These are phyloP conservation scores for Ceratosolen fusciceps DNA, from an alignment of 1,140 invertebrate species.

Conservation along the genomic window DNA sequence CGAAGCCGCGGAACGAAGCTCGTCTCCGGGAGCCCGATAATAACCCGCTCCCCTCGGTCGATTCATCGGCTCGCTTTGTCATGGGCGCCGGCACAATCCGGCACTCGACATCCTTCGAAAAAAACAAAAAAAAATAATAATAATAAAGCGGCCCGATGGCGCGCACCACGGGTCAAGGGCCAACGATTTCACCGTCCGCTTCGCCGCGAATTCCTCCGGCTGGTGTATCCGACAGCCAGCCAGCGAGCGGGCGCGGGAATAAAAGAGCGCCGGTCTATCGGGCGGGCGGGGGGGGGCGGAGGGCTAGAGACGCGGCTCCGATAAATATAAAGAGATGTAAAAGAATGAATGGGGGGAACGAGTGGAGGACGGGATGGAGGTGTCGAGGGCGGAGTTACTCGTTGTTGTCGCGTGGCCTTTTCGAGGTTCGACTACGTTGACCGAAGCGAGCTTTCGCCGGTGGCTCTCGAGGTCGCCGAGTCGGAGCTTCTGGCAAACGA, in stretches of 20 bases:
- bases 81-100: neutral
- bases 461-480: too few relatives aligned
- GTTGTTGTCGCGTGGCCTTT: neutral
- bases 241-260: neutral
- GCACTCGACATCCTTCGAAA: slow-evolving; percentile 1
- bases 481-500: neutral
- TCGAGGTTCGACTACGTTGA: neutral
- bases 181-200: neutral
- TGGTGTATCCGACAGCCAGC: neutral
- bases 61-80: neutral
- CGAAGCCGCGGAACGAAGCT: too few relatives aligned
- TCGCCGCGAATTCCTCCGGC: too few relatives aligned
- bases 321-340: neutral
- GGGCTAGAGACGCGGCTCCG: neutral
- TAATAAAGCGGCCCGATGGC: neutral
- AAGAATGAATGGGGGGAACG: neutral
- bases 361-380: neutral
- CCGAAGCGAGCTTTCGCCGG: neutral
- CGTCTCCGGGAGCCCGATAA: too few relatives aligned
- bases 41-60: neutral
- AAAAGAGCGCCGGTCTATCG: too few relatives aligned
- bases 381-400: neutral
- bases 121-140: too few relatives aligned
- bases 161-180: slow-evolving; percentile 27
- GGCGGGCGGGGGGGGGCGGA: neutral